Evolutionary conservation across 2,888 invertebrate genomes (phyloP), one percentile per base, ranked within the genome.

Genomic region (Orthonevra nobilis): DNA sequence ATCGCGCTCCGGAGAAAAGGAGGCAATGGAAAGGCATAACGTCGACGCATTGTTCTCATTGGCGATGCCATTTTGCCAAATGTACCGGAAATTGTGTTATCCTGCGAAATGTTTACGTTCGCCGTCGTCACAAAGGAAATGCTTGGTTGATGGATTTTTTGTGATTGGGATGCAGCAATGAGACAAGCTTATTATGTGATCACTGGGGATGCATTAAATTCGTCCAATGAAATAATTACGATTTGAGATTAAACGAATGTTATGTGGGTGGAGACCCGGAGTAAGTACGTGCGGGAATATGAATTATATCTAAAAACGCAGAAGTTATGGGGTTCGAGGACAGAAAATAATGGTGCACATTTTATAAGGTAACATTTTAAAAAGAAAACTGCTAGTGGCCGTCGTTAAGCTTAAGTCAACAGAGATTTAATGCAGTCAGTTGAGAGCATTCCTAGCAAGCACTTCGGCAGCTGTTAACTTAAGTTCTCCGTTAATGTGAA

Each of bases 201-300:
- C 30, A 52, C 19, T 44, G 12, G 40, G 36, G 48, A 10, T 63
- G 36, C 63, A 75, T 36, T 50, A 50, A 58, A 63, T 63, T 69
- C 42, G 30, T 63, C 23, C 32, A 50, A 56, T 63, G 30, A 69
- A 63, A 63, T 63, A 63, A 75, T 75, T 50, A 63, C 32, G 48
- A 69, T 56, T 58, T n/a, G 38, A 56, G 56, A 72, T 48, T 17
- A 56, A 54, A 38, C 20, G 46, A 56, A 42, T 14, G 30, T 30
- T 20, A 38, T 38, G 14, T 20, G n/a, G 19, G n/a, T n/a, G n/a
- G n/a, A n/a, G n/a, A n/a, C n/a, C n/a, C n/a, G n/a, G n/a, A n/a
- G n/a, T n/a, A n/a, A n/a, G n/a, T n/a, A n/a, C n/a, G n/a, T n/a
- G n/a, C n/a, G n/a, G n/a, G n/a, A n/a, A n/a, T n/a, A n/a, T n/a